Evolutionary conservation across 2,113 vertebrate species (phyloP).

Genomic region (Caracal caracal): DNA sequence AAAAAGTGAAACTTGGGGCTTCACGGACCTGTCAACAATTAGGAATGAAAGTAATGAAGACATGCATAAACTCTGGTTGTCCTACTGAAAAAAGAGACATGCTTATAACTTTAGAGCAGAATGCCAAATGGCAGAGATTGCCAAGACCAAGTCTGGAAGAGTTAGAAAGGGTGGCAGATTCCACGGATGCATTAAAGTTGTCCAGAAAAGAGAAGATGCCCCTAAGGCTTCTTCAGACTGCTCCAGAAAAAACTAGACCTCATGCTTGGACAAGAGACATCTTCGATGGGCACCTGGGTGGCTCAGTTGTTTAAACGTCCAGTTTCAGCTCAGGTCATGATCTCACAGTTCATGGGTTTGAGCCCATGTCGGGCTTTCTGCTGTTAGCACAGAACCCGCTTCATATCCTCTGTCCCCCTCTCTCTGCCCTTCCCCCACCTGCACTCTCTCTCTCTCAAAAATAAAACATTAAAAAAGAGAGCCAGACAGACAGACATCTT

Average conservation of each 20-base stretch:
- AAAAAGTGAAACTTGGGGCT: slow-evolving; percentile 91
- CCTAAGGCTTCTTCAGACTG: slow-evolving; percentile 92
- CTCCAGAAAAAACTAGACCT: slow-evolving; percentile 90
- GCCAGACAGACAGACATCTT: slow-evolving; percentile 81
- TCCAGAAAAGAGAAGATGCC: slow-evolving; percentile 91
- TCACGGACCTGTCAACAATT: slow-evolving; percentile 92
- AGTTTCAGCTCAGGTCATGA: no score
- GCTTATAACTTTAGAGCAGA: slow-evolving; percentile 92
- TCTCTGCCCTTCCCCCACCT: no score
- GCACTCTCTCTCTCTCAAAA: no score
- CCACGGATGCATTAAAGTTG: slow-evolving; percentile 89
- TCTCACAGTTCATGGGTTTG: no score
- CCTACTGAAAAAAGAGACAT: slow-evolving; percentile 94
- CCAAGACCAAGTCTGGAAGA: slow-evolving; percentile 94
- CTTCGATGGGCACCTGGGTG: slow-evolving; percentile 67
- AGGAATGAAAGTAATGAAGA: slow-evolving; percentile 93
- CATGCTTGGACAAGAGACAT: slow-evolving; percentile 91
- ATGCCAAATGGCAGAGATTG: slow-evolving; percentile 88
- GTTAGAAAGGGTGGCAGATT: slow-evolving; percentile 91
- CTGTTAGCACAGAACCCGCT: no score
- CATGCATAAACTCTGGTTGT: slow-evolving; percentile 95
- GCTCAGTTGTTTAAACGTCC: no score
- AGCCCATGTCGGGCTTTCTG: no score
- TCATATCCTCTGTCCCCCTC: no score
- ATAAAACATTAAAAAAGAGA: no score